Evolutionary conservation across 2,797 vertebrate genomes (phyloP), one percentile per base, ranked within the genome.

Genomic region (Psittacula derbiana): DNA sequence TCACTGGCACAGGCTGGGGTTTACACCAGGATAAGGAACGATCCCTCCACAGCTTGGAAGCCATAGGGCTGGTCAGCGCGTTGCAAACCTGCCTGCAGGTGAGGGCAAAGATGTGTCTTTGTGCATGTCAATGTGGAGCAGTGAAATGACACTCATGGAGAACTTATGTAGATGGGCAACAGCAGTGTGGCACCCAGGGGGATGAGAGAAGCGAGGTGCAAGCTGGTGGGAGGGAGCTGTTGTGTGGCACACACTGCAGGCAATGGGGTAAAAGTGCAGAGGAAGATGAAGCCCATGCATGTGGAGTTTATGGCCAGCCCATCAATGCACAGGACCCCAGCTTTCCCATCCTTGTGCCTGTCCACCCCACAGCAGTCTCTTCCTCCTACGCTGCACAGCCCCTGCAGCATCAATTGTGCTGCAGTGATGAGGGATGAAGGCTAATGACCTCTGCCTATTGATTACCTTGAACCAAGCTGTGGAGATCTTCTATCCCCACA

Each of bases 391-490:
- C 61, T 53, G 12, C 13, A 12, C 31, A 17, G 49, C 19, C 44
- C 40, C 52, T 83, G 64, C 41, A 92, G 67, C 33, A 82, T 40
- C 6, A 9, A 16, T 66, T 49, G 40, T 9, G 4, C 57, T 36
- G 64, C 58, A 52, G 81, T 16, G 79, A 49, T 64, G 80, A 71
- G 64, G 58, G 72, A 83, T 88, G 71, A 80, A 70, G 24, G 67
- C 31, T 88, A 70, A 91, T 65, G 44, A 85, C 38, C 33, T 73
- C 38, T 90, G 65, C 67, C 36, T 74, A 69, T 75, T 53, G 71
- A 95, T 93, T 69, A 55, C 38, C n/a, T 66, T 55, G 73, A 93
- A 74, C 23, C 47, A 74, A 71, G 30, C 47, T 73, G 43, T 61
- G 13, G 49, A 58, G 46, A 31, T 71, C 38, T 52, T 80, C 49